Evolutionary conservation across 1,140 invertebrate species (phyloP).

Genomic region (Tachypleus tridentatus): DNA sequence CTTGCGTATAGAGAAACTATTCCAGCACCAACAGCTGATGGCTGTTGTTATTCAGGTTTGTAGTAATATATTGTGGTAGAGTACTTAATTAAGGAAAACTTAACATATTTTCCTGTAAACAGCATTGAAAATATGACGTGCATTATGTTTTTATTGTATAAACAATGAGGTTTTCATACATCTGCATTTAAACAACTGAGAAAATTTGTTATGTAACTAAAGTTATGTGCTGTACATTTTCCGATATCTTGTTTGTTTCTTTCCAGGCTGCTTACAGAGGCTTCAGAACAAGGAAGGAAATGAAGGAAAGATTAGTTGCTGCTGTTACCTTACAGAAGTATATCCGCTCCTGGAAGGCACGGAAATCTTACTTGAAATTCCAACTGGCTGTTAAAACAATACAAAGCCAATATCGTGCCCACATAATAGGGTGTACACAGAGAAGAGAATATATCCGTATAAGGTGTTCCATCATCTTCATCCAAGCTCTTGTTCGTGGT

Average conservation of each 20-base stretch:
- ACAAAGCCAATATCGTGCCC: no score
- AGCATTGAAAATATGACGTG: no score
- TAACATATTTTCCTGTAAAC: no score
- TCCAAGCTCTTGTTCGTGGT: not conserved
- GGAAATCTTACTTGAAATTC: not conserved
- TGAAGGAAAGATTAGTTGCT: not conserved
- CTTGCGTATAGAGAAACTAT: constrained; percentile 1
- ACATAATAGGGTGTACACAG: not conserved
- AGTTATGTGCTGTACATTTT: no score
- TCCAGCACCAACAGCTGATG: constrained; percentile 2
- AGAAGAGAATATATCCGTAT: not conserved
- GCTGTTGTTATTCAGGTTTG: constrained; percentile 14
- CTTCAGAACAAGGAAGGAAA: not conserved
- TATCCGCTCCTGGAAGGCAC: not conserved
- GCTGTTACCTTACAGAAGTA: not conserved
- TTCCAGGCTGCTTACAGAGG: not conserved
- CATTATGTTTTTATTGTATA: no score
- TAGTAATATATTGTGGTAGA: no score
- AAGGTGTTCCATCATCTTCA: not conserved
- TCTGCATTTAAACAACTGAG: not conserved
- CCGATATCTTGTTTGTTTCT: no score
- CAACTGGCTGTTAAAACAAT: no score
- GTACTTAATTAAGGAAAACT: no score
- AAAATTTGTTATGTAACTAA: constrained; percentile 1
- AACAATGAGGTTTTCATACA: no score